phyloP scores from a whole-genome alignment of 1,140 invertebrate genomes.

The Leptinotarsa undecemlineata region DNA sequence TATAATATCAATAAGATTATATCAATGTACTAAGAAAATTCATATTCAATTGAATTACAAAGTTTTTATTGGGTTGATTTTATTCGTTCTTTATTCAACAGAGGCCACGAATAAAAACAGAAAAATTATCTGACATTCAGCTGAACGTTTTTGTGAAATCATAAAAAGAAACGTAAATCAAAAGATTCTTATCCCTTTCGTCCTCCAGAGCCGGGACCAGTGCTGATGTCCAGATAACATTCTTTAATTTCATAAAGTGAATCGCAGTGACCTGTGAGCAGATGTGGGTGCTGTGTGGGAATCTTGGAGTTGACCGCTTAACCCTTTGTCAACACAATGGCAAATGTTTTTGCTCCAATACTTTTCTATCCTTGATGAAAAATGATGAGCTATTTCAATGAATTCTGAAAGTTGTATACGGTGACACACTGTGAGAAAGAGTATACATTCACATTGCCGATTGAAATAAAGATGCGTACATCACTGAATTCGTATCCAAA shows the following conservation, averaged over 20 bases:
- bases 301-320: conserved; percentile 6
- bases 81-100: no score
- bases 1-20: no score
- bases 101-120: not conserved
- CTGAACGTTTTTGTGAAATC: not conserved
- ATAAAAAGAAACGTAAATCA: conserved; percentile 19
- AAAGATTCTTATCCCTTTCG: conserved; percentile 20
- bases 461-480: no score
- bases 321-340: conserved; percentile 21
- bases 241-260: conserved; percentile 17
- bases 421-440: conserved; percentile 11
- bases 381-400: not conserved
- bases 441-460: no score
- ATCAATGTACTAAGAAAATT: no score
- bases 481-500: no score
- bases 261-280: conserved; percentile 27
- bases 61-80: no score
- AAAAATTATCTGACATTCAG: not conserved
- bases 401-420: not conserved
- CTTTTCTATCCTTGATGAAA: conserved; percentile 4
- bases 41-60: no score
- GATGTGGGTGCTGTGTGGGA: conserved; percentile 29
- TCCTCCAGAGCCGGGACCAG: conserved; percentile 1
- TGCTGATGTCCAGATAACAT: conserved; percentile 24
- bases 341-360: conserved; percentile 25